Conservation (phyloP, 2,113 vertebrate species). For the Coryphaenoides rupestris region DNA sequence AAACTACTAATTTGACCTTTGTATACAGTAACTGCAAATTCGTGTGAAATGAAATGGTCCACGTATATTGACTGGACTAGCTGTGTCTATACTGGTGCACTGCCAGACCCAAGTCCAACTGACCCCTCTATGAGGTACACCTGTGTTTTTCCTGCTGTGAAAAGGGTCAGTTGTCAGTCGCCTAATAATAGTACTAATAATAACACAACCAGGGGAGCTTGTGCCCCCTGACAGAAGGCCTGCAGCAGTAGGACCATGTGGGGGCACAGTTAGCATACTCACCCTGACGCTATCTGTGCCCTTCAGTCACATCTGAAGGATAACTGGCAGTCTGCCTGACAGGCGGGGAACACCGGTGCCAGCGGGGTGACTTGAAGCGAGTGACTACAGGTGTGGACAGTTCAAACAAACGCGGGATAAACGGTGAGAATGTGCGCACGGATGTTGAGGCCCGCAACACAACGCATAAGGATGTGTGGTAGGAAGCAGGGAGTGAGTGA, state of each 20-base stretch:
- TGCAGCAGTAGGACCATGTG: conserved; percentile 32
- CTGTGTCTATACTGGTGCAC: too few relatives aligned
- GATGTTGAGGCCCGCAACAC: neutral
- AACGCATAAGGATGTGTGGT: too few relatives aligned
- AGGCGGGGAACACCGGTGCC: conserved; percentile 20
- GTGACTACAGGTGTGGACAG: conserved; percentile 1
- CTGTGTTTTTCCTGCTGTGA: too few relatives aligned
- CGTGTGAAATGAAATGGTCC: too few relatives aligned
- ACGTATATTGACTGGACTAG: too few relatives aligned
- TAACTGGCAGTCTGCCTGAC: conserved; percentile 27
- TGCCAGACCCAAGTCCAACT: too few relatives aligned
- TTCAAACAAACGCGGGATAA: neutral
- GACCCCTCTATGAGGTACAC: too few relatives aligned
- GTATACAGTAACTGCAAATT: too few relatives aligned
- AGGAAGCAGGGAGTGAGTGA: too few relatives aligned
- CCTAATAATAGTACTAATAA: too few relatives aligned
- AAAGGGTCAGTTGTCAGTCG: too few relatives aligned
- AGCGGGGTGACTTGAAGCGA: conserved; percentile 29
- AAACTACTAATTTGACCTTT: too few relatives aligned
- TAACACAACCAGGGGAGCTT: neutral
- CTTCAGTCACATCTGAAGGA: conserved; percentile 36
- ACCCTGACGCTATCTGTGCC: conserved; percentile 36
- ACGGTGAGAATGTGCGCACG: neutral
- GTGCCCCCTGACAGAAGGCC: neutral
- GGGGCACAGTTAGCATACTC: neutral